Base-by-base conservation (phyloP, 1,140 invertebrate genomes). In the Brachionus plicatilis region DNA sequence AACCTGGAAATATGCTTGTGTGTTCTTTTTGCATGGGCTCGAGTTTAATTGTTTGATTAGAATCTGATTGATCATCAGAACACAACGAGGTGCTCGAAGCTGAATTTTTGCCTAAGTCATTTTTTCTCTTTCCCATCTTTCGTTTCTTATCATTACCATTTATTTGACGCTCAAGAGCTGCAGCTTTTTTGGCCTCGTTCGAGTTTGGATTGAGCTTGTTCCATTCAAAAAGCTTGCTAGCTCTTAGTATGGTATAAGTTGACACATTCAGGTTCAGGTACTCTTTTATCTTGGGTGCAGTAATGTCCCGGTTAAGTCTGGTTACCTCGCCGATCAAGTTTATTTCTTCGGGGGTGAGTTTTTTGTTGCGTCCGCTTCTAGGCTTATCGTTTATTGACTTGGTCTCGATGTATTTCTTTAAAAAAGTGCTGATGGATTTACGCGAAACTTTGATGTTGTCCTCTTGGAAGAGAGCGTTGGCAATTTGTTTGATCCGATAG, bases 191-290 rank as follows among this genome's bases (percentile, higher is more conserved):
- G 8, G 79, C 79, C 29, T 60, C 79, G 43, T 82, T 82, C 12
- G 79, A 82, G 27, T 82, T 82, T 27, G 79, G 79, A 68, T 82
- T 82, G 8, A 82, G 41, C 20, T 82, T 82, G 24, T 82, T 82
- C 79, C 79, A 82, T 65, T 82, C 79, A 37, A 82, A 82, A 41
- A 82, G 79, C 53, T 82, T 82, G 53, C 79, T 82, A 43, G 79
- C 79, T 41, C 79, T n/a, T 14, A 82, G 27, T n/a, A 82, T 82
- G 11, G 79, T 82, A 47, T 82, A 82, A 3, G 79, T 82, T 0
- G 79, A 82, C 9, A 82, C 79, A 65, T 82, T 82, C 3, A 82
- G 29, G 27, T 82, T 82, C 17, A 82, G 20, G 65, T 82, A 82
- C 24, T 82, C 79, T 66, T 82, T 82, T 60, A 82, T 82, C 27